Evolutionary conservation across 2,888 invertebrate species (phyloP).

Genomic region (Lasioglossum figueresi): DNA sequence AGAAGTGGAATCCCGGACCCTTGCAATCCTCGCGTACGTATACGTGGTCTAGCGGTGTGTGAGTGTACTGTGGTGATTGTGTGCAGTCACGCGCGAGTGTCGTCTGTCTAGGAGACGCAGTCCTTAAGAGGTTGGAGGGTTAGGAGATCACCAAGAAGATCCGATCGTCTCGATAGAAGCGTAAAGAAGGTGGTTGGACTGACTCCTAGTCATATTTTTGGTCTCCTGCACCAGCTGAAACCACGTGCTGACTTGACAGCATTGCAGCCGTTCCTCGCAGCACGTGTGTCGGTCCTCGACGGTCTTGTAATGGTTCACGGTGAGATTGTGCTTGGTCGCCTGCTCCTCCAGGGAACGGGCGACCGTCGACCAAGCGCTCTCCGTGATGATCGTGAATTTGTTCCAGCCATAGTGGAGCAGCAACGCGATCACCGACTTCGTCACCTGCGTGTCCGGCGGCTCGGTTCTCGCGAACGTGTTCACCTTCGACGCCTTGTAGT

Average conservation of each 20-base stretch:
- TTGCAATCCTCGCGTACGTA: too few relatives aligned
- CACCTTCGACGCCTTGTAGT: slow-evolving; percentile 93
- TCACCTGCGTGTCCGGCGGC: slow-evolving; percentile 97
- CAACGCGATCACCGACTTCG: slow-evolving; percentile 96
- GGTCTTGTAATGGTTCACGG: slow-evolving; percentile 91
- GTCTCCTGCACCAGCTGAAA: slow-evolving; percentile 93
- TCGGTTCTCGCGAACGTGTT: slow-evolving; percentile 97
- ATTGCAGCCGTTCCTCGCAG: slow-evolving; percentile 90
- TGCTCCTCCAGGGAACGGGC: slow-evolving; percentile 92
- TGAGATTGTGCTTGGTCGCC: slow-evolving; percentile 91
- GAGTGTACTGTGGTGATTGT: too few relatives aligned
- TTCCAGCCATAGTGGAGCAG: slow-evolving; percentile 96
- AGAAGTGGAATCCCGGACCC: too few relatives aligned
- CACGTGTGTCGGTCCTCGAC: slow-evolving; percentile 91
- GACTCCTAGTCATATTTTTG: slow-evolving; percentile 93
- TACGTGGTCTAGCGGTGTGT: too few relatives aligned
- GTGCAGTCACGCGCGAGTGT: too few relatives aligned
- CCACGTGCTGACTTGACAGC: slow-evolving; percentile 92
- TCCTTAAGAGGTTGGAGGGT: neutral
- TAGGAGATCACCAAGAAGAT: neutral
- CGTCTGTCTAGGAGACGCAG: too few relatives aligned
- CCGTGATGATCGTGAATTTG: slow-evolving; percentile 95
- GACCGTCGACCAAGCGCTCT: slow-evolving; percentile 92
- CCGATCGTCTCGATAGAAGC: slow-evolving; percentile 7
- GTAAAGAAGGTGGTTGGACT: slow-evolving; percentile 80